Percentiles rank a stretch among this genome's conserved stretches.
These are phyloP conservation scores for Saturnia pavonia DNA, from an alignment of 2,888 invertebrate genomes.

Conservation along the genomic window DNA sequence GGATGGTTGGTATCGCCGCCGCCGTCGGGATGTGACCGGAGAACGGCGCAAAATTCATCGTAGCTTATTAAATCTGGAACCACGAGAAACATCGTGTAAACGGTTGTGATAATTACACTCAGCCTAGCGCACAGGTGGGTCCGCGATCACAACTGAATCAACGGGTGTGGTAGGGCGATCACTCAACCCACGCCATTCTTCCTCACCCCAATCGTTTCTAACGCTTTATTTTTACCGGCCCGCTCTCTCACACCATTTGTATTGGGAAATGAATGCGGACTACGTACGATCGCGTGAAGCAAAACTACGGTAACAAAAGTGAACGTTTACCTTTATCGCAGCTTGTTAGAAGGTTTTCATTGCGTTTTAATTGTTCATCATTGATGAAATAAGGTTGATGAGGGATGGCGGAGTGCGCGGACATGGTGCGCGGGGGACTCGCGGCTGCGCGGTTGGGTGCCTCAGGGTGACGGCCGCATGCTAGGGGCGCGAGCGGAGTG, in stretches of 20 bases:
- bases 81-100: slow-evolving; percentile 41
- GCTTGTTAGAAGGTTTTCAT: slow-evolving; percentile 56
- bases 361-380: slow-evolving; percentile 62
- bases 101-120: slow-evolving; percentile 39
- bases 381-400: slow-evolving; percentile 61
- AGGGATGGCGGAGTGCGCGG: slow-evolving; percentile 61
- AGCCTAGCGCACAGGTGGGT: slow-evolving; percentile 43
- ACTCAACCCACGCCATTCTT: slow-evolving; percentile 79
- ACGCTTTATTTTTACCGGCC: slow-evolving; percentile 79
- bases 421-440: slow-evolving; percentile 52
- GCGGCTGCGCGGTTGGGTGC: slow-evolving; percentile 38
- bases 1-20: slow-evolving; percentile 89
- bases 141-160: slow-evolving; percentile 49
- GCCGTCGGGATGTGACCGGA: slow-evolving; percentile 89
- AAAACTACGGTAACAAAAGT: slow-evolving; percentile 31
- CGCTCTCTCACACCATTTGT: slow-evolving; percentile 72
- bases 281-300: slow-evolving; percentile 28
- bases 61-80: slow-evolving; percentile 47
- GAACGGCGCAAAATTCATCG: slow-evolving; percentile 94
- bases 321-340: slow-evolving; percentile 60
- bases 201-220: slow-evolving; percentile 78
- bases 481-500: slow-evolving; percentile 25
- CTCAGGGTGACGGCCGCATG: slow-evolving; percentile 22
- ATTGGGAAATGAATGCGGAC: slow-evolving; percentile 33
- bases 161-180: slow-evolving; percentile 72